A percentile compares a stretch with the other conserved stretches of the same genome.
phyloP scores from a whole-genome alignment of 2,797 vertebrate genomes.

The Meda fulgida region DNA sequence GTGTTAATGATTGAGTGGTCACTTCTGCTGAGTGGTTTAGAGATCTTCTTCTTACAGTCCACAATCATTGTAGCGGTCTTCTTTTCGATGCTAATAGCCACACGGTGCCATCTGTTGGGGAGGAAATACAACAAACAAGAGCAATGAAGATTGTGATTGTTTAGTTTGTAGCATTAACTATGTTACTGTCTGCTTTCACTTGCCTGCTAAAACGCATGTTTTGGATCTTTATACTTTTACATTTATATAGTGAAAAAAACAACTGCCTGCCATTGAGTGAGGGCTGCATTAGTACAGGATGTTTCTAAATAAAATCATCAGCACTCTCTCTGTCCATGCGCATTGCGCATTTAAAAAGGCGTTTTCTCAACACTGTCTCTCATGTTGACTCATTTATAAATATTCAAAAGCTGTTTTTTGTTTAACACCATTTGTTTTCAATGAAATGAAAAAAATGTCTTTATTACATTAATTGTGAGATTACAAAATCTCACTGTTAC shows the following conservation, averaged over 20 bases:
- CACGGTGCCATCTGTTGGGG: slow-evolving; percentile 90
- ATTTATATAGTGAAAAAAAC: not conserved
- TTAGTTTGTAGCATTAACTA: not conserved
- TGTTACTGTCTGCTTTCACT: not conserved
- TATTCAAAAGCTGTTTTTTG: slow-evolving; percentile 16
- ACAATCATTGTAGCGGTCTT: slow-evolving; percentile 94
- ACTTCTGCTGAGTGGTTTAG: slow-evolving; percentile 86
- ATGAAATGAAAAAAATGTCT: slow-evolving; percentile 43
- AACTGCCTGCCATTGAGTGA: not conserved
- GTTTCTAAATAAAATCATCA: slow-evolving; percentile 14
- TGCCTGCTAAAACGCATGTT: not conserved
- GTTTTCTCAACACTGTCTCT: not conserved
- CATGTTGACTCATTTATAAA: slow-evolving; percentile 15
- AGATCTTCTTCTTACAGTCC: slow-evolving; percentile 95
- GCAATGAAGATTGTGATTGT: not conserved
- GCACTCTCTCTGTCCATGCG: not conserved
- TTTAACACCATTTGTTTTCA: slow-evolving; percentile 25
- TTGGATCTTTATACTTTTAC: not conserved
- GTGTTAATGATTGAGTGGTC: slow-evolving; percentile 86
- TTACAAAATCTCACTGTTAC: not conserved
- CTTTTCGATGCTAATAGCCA: slow-evolving; percentile 96
- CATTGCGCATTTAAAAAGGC: not conserved
- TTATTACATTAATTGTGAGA: slow-evolving; percentile 1
- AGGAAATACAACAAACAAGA: slow-evolving; percentile 15
- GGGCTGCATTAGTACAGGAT: not conserved